Evolutionary conservation across 2,797 vertebrate genomes (phyloP), one percentile per base, ranked within the genome.

Genomic region (Coregonus suidteri): DNA sequence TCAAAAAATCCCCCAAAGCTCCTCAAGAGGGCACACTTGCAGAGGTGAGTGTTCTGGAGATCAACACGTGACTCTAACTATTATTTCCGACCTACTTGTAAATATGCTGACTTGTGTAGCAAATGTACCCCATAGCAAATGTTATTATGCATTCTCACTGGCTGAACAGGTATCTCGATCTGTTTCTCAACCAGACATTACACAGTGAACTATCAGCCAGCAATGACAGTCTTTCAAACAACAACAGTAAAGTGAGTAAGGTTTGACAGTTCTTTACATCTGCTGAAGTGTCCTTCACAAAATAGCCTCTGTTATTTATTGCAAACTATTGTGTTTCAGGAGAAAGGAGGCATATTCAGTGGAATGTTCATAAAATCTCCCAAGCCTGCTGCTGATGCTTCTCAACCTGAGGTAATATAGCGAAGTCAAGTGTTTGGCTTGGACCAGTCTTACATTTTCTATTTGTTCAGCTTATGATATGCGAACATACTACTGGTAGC

Each of bases 281-380:
- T 15, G 54, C 54, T 47, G 41, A 13, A 47, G 41, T 47, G 41
- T 47, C 9, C 53, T 54, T 14, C 53, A 54, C 53, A 54, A 54
- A 54, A 25, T 54, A 54, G 41, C 7, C 9, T 47, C 41, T 9
- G 9, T 47, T 47, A 9, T 47, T 47, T 9, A 9, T 47, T 47
- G 41, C 1, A 47, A 47, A 47, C 7, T 0, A 47, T 14, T 82
- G 20, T 77, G 54, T 83, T 85, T 76, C 88, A 80, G 91, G 86
- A 88, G 75, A 90, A 89, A 82, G 84, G 80, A 76, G 79, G 30
- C 53, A 52, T 88, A 56, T 90, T 91, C 75, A 52, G 86, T 0
- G 82, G 82, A 59, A 87, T 91, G 64, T 91, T 93, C 77, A 91
- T 74, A 67, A 93, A 87, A 56, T 2, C 82, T 20, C 37, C 66